Evolutionary conservation across 2,113 vertebrate genomes (phyloP).

Genomic region (Gallinago jamesoni): DNA sequence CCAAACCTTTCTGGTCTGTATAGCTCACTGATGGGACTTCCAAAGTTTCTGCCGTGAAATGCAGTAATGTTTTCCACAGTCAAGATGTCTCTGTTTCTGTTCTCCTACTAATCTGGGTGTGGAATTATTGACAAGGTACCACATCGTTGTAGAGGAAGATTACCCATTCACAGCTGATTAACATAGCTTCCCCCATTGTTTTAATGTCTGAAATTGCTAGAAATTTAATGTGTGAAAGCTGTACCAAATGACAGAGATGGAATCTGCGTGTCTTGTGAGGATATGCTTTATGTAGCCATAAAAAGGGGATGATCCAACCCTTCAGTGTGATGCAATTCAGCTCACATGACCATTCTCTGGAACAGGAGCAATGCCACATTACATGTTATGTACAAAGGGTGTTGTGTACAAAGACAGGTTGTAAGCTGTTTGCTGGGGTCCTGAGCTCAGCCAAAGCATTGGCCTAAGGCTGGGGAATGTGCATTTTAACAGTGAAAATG

Average conservation of each 20-base stretch:
- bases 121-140: neutral
- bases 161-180: neutral
- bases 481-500: neutral
- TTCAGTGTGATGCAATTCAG: neutral
- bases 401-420: neutral
- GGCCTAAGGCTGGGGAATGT: too few relatives aligned
- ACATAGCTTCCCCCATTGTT: neutral
- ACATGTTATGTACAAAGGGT: too few relatives aligned
- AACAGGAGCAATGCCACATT: neutral
- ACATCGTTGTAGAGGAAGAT: neutral
- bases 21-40: neutral
- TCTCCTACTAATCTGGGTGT: neutral
- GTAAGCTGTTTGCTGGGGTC: neutral
- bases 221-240: neutral
- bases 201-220: neutral
- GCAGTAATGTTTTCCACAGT: neutral
- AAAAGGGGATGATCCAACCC: neutral
- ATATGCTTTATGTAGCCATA: neutral
- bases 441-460: neutral
- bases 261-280: neutral
- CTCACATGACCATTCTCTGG: neutral
- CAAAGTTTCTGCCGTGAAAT: neutral
- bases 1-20: neutral
- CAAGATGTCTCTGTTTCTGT: neutral
- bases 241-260: neutral